Base-by-base conservation (phyloP, 2,888 invertebrate species). In the Melolontha melolontha region DNA sequence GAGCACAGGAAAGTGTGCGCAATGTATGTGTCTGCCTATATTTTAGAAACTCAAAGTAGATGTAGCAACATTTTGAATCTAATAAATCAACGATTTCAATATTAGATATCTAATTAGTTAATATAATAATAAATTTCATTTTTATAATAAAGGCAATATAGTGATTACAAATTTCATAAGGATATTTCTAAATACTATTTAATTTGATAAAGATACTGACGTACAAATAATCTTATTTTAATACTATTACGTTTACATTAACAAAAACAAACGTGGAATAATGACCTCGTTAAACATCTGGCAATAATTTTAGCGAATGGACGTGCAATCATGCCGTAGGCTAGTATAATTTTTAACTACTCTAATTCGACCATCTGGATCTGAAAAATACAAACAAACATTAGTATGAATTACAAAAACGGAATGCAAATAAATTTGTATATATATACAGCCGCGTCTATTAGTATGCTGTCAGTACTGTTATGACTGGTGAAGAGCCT, bases 261-360 rank as follows among this genome's bases (percentile, higher is more conserved):
- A 42, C 29, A 34, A 12, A 42, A 57, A 42, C 57, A 27, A 57
- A 57, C 29, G 57, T 42, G 44, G 27, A 47, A 55, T 47, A 62
- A 34, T 62, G 59, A 49, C 49, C 59, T 10, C 47, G 47, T 49
- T 62, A 47, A 62, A 62, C 49, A 62, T 62, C 49, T 47, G 59
- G 47, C 47, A 16, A 17, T 17, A 16, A 62, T 34, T 62, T 57
- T 49, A 29, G 59, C 34, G 29, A 47, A 62, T 47, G 29, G 47
- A 62, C 39, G 11, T 16, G 34, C 34, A 62, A 62, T n/a, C 16
- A 5, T 12, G 17, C 34, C 42, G 49, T 47, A 29, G 39, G 59
- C 59, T 29, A 34, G 34, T 34, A 34, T 14, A 47, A 14, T 47
- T 62, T 5, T 14, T 11, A 40, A 54, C 41, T 11, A 11, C 42